phyloP scores from a whole-genome alignment of 1,140 invertebrate species.

The Drosophila suzukii region DNA sequence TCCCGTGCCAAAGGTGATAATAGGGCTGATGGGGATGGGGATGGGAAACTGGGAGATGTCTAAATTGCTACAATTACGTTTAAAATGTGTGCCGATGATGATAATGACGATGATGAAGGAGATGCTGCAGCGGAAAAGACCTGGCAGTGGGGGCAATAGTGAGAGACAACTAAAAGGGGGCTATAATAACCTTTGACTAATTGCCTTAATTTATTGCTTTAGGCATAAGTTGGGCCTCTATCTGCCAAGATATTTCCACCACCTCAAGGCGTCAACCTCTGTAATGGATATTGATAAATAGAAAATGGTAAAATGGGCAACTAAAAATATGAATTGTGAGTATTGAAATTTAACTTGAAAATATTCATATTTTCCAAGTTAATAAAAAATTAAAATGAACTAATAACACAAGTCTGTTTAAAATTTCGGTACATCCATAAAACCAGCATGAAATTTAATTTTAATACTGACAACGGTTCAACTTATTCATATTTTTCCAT shows the following conservation, averaged over 20 bases:
- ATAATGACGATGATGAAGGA: constrained; percentile 4
- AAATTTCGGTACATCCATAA: no score
- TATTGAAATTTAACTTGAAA: neutral
- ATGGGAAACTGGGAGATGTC: constrained; percentile 30
- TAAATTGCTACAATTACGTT: constrained; percentile 82
- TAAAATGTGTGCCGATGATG: constrained; percentile 74
- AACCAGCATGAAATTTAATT: no score
- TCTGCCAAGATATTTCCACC: neutral
- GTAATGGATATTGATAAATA: constrained; percentile 8
- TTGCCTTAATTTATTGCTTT: constrained; percentile 76
- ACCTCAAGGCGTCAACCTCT: neutral
- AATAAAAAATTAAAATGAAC: no score
- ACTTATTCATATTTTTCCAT: neutral
- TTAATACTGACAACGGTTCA: no score
- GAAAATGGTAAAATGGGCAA: no score
- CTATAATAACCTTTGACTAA: constrained; percentile 54
- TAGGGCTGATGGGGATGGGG: neutral
- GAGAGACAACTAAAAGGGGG: constrained; percentile 1
- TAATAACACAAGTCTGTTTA: no score
- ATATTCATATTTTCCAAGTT: neutral
- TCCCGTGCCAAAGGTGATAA: constrained; percentile 33
- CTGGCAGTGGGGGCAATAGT: constrained; percentile 2
- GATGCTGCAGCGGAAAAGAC: neutral
- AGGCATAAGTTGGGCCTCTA: constrained; percentile 39
- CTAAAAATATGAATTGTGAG: neutral